phyloP scores from a whole-genome alignment of 2,888 invertebrate species.

The Cistogaster globosa region DNA sequence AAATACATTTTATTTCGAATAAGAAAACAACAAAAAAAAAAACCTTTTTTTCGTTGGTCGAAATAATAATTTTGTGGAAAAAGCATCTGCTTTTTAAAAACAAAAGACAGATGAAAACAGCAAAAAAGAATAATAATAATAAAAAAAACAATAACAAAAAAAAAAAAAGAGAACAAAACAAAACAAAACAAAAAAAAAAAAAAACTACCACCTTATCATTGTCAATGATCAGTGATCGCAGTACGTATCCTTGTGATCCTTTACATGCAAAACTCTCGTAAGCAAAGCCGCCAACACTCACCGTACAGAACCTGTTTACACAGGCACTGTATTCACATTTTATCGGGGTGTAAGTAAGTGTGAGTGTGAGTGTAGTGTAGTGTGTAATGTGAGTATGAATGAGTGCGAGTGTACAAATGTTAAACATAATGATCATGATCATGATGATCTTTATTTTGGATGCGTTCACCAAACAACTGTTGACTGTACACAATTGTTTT shows the following conservation, averaged over 20 bases:
- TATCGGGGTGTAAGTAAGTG: slow-evolving; percentile 8
- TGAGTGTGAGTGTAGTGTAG: not conserved
- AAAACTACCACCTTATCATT: slow-evolving; percentile 59
- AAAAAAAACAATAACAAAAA: not conserved
- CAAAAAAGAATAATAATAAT: slow-evolving; percentile 39
- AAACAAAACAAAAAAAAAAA: not conserved
- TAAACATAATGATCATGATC: slow-evolving; percentile 16
- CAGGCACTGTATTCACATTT: slow-evolving; percentile 16
- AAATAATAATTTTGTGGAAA: slow-evolving; percentile 30
- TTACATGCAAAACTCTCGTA: slow-evolving; percentile 49
- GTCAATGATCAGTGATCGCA: slow-evolving; percentile 54
- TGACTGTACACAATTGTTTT: slow-evolving; percentile 60
- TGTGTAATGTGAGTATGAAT: not conserved
- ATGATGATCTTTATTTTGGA: slow-evolving; percentile 37
- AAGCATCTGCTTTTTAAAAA: slow-evolving; percentile 55
- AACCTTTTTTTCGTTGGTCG: not conserved
- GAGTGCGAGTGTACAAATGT: slow-evolving; percentile 10
- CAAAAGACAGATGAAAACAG: slow-evolving; percentile 61
- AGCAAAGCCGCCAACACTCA: slow-evolving; percentile 60
- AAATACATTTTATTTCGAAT: slow-evolving; percentile 45
- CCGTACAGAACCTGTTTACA: slow-evolving; percentile 57
- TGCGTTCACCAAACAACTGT: slow-evolving; percentile 60
- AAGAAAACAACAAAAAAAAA: slow-evolving; percentile 42
- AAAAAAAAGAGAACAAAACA: no score
- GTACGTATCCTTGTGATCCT: slow-evolving; percentile 61